Base-by-base conservation (phyloP, 2,797 vertebrate genomes). In the Lithobates pipiens region DNA sequence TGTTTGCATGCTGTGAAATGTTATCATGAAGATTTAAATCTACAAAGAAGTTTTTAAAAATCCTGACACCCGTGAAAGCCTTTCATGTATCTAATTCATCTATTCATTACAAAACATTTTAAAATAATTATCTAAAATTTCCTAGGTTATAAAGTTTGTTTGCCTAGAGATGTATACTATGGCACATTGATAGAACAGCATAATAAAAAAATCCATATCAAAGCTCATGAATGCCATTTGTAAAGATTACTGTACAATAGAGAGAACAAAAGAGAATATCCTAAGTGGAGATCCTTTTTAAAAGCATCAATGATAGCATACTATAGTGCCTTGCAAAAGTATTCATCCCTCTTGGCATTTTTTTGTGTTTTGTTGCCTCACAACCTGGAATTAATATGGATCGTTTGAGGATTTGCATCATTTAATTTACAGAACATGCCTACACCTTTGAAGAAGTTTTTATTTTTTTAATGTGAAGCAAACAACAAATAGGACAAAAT, bases 1-100 rank as follows among this genome's bases (percentile, higher is more conserved):
- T 75, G 63, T 85, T 85, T 85, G 54, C 84, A 76, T 70, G 77
- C 84, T 85, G 84, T 36, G 84, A 57, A 74, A 57, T 85, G 69
- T 76, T 36, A 82, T 86, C 74, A 82, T 82, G 72, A 82, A 63
- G 68, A 82, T 81, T 76, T 36, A 72, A 82, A 82, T 86, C 18
- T 76, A 27, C 27, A 44, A 67, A 67, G 65, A 25, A 27, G 13
- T 23, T 25, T 23, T 27, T 3, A 67, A 67, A 54, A 46, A 75
- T 70, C 77, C 32, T 70, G 63, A 25, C 7, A 76, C 39, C 46
- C 36, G 23, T 75, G 39, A 80, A 34, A 61, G 25, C 16, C 39
- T 46, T n/a, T 68, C 67, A 29, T 25, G 11, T 18, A 71, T 46
- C 68, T 76, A 77, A 82, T 85, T 74, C 67, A 63, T 76, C 79